phyloP scores from a whole-genome alignment of 1,140 invertebrate species.

The Psix sp. region DNA sequence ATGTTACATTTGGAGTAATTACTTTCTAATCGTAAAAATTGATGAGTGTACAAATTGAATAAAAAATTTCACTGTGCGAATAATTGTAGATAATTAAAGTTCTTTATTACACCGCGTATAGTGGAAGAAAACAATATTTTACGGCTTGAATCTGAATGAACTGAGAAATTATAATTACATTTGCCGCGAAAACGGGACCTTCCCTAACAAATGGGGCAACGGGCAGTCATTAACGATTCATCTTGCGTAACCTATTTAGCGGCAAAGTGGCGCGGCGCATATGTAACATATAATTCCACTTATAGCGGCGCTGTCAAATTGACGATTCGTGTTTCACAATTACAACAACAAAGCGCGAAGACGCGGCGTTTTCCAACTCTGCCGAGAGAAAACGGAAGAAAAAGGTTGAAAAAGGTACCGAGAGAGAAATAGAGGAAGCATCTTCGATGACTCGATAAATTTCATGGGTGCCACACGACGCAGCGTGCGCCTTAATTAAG shows the following conservation, averaged over 20 bases:
- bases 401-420: background rate
- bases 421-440: slow-evolving; percentile 4
- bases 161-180: slow-evolving; percentile 7
- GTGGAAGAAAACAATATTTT: too few relatives aligned
- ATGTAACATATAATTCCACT: slow-evolving; percentile 66
- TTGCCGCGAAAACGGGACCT: slow-evolving; percentile 6
- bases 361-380: slow-evolving; percentile 8
- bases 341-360: slow-evolving; percentile 7
- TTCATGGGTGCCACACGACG: slow-evolving; percentile 54
- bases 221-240: slow-evolving; percentile 63
- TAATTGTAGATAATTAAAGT: too few relatives aligned
- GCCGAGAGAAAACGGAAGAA: slow-evolving; percentile 1
- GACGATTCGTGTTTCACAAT: slow-evolving; percentile 35
- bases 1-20: too few relatives aligned
- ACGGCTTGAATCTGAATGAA: too few relatives aligned
- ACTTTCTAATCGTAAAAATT: too few relatives aligned
- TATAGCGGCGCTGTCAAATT: slow-evolving; percentile 32
- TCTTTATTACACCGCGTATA: too few relatives aligned
- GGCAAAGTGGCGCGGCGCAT: slow-evolving; percentile 63
- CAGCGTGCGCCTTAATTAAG: slow-evolving; percentile 51
- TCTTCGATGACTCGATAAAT: slow-evolving; percentile 40
- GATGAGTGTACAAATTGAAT: too few relatives aligned
- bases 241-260: slow-evolving; percentile 73
- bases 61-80: too few relatives aligned
- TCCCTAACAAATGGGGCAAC: slow-evolving; percentile 19